A percentile compares a stretch with the other conserved stretches of the same genome.
These are phyloP conservation scores for Myxocyprinus asiaticus DNA, from an alignment of 2,113 vertebrate species.

Conservation along the genomic window DNA sequence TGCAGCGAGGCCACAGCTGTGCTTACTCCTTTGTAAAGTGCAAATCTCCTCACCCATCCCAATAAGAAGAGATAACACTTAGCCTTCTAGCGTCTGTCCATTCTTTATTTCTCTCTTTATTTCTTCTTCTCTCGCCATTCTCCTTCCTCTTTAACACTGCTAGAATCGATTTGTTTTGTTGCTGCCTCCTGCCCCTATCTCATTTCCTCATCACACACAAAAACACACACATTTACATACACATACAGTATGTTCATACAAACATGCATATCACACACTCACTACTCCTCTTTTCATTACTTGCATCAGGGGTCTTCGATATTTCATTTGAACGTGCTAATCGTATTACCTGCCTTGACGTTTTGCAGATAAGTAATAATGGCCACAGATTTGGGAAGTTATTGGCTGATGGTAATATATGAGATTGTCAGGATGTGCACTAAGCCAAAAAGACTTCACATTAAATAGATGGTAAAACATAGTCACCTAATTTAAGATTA, in stretches of 20 bases:
- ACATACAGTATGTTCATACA: neutral
- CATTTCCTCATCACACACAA: neutral
- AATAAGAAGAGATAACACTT: slow-evolving; percentile 53
- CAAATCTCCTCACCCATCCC: slow-evolving; percentile 53
- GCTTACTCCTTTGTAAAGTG: slow-evolving; percentile 52
- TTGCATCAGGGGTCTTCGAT: slow-evolving; percentile 86
- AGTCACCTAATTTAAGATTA: too few species aligned
- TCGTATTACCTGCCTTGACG: slow-evolving; percentile 88
- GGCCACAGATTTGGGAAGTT: slow-evolving; percentile 89
- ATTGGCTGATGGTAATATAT: slow-evolving; percentile 88
- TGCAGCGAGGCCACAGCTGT: slow-evolving; percentile 76
- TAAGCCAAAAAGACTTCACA: slow-evolving; percentile 54
- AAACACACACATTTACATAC: slow-evolving; percentile 13
- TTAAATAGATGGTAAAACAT: too few species aligned
- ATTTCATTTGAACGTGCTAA: slow-evolving; percentile 90
- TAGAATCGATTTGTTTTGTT: neutral
- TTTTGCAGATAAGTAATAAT: slow-evolving; percentile 92
- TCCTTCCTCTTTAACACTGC: slow-evolving; percentile 33
- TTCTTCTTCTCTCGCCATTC: slow-evolving; percentile 52
- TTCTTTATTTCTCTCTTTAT: slow-evolving; percentile 64
- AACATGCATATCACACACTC: slow-evolving; percentile 34
- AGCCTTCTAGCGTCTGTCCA: slow-evolving; percentile 73
- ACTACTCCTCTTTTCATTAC: slow-evolving; percentile 75
- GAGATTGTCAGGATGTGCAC: slow-evolving; percentile 80
- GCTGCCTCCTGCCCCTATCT: too few species aligned